Evolutionary conservation across 2,797 vertebrate species (phyloP), one percentile per base, ranked within the genome.

Genomic region (Eospalax fontanierii): DNA sequence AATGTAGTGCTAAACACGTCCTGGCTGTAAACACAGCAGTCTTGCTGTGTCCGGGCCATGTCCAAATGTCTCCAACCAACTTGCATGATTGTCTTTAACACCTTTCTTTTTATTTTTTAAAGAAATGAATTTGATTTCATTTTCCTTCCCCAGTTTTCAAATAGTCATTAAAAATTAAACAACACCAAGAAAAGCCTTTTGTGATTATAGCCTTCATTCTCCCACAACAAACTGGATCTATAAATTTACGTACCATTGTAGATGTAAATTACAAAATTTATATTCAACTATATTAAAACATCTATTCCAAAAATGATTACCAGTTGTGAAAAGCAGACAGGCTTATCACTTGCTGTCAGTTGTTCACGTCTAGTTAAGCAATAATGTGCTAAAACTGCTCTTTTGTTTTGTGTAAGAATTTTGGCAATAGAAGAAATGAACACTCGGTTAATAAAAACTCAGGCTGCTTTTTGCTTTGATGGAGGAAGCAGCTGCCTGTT

Each of bases 301-400:
- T 99, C 99, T 99, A 99, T 99, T 99, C 98, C 99, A 98, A 99
- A 99, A 99, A 99, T 99, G 99, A 99, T 99, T 99, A 99, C 99
- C 99, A 99, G 99, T 99, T 99, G 99, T 98, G 99, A 99, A 99
- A 99, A 99, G 99, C 99, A 99, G 99, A 99, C 99, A 99, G 99
- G 99, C 99, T 99, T 99, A 99, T 99, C 99, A 99, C 99, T 99
- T 99, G 99, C 99, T 99, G 99, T 99, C 99, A 99, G 99, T 99
- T 99, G 99, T 99, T 99, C 99, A 99, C 99, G 99, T 99, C 99
- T 99, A 99, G 99, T 99, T 98, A 99, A 99, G 99, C 98, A 99
- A 98, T 99, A 99, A 99, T 99, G 98, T 99, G 99, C 98, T 98
- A 98, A 99, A 99, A 99, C 98, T 98, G 98, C 98, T 98, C 99